Percentiles rank a stretch among this genome's conserved stretches.
Evolutionary conservation across 2,797 vertebrate genomes (phyloP).

Genomic region (Zalophus californianus): DNA sequence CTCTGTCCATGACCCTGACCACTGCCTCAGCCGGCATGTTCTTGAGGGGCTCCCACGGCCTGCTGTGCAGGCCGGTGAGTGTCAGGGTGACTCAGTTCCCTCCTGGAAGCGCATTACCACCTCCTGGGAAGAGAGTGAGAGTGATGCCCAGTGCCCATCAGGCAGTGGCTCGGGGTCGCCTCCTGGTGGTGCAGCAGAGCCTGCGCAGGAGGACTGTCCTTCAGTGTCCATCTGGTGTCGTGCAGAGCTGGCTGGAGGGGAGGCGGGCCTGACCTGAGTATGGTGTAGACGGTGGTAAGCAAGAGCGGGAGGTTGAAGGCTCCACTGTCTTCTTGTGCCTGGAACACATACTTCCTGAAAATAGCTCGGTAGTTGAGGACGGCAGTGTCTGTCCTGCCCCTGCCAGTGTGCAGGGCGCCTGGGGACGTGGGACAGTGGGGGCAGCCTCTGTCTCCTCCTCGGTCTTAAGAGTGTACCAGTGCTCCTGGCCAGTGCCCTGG

Average conservation of each 20-base stretch:
- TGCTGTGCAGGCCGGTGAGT: rapidly evolving
- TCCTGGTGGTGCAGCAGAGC: background rate
- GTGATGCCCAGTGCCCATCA: background rate
- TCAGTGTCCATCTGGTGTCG: rapidly evolving
- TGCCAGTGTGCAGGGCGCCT: rapidly evolving
- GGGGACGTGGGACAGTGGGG: background rate
- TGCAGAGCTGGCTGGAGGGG: background rate
- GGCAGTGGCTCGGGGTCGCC: background rate
- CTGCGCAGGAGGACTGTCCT: background rate
- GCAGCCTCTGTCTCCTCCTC: background rate
- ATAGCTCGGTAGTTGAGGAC: background rate
- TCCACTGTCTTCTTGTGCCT: rapidly evolving
- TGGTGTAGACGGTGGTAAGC: background rate
- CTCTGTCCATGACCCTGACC: background rate
- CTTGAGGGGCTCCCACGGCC: rapidly evolving
- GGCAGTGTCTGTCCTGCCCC: background rate
- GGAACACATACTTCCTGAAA: rapidly evolving
- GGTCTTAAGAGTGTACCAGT: background rate
- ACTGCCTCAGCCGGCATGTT: background rate
- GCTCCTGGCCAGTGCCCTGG: background rate
- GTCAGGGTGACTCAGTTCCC: background rate
- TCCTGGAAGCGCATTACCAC: background rate
- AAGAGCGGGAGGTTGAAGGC: background rate
- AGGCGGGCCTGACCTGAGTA: background rate
- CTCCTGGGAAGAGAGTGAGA: background rate